Evolutionary conservation across 2,113 vertebrate genomes (phyloP).

Genomic region (Nesospiza acunhae): DNA sequence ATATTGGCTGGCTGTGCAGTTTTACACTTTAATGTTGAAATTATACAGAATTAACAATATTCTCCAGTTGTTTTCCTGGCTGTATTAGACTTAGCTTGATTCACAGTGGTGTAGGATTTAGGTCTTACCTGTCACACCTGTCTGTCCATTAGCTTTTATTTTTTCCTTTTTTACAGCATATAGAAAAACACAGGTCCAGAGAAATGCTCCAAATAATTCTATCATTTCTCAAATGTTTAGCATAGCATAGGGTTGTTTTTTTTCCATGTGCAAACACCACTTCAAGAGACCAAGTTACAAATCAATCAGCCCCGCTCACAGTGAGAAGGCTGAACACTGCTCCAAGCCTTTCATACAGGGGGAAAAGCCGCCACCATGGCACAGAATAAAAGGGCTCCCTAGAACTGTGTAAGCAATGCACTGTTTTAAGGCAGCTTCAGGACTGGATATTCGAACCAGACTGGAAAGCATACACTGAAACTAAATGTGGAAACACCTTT

Average conservation of each 20-base stretch:
- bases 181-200: neutral
- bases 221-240: neutral
- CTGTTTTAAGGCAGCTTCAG: neutral
- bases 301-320: neutral
- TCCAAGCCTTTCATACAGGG: neutral
- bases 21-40: neutral
- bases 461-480: slow-evolving; percentile 10
- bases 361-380: neutral
- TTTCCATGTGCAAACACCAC: neutral
- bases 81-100: neutral
- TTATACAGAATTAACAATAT: neutral
- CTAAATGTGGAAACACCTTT: slow-evolving; percentile 50
- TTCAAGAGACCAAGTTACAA: neutral
- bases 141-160: slow-evolving; percentile 22
- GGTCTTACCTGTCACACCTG: neutral
- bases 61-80: neutral
- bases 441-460: neutral
- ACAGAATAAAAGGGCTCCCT: neutral
- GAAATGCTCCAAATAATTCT: slow-evolving; percentile 18
- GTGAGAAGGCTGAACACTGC: neutral
- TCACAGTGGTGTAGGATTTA: neutral
- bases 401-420: neutral
- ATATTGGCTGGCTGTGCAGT: neutral
- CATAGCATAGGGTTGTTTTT: neutral
- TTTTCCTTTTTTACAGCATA: neutral